Conservation (phyloP, 2,888 invertebrate species). For the Frankliniella intonsa region DNA sequence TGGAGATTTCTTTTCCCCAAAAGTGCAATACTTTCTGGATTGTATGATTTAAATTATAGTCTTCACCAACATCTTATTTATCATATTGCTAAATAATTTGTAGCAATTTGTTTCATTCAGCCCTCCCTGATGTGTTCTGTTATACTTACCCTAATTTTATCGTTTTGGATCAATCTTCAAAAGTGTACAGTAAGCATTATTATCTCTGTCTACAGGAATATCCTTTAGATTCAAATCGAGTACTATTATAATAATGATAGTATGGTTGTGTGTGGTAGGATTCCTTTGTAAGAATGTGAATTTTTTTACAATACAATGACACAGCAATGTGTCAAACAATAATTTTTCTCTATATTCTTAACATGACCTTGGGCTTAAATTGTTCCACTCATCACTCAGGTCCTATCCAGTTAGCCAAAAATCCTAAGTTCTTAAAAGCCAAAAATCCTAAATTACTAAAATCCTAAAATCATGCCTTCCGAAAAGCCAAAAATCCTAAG, state of each 20-base stretch:
- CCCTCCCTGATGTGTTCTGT: slow-evolving; percentile 13
- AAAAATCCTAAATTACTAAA: too few species aligned
- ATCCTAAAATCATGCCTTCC: too few species aligned
- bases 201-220: slow-evolving; percentile 1
- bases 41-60: background rate
- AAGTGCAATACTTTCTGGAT: background rate
- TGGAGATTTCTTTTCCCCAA: background rate
- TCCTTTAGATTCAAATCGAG: background rate
- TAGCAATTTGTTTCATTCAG: slow-evolving; percentile 1
- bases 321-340: background rate
- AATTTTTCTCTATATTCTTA: background rate
- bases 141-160: background rate
- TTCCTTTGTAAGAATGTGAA: slow-evolving; percentile 18
- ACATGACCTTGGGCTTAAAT: too few species aligned
- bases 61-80: background rate
- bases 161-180: background rate
- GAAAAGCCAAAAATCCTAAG: too few species aligned
- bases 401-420: too few species aligned
- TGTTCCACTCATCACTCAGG: too few species aligned
- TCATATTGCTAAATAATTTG: background rate
- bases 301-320: slow-evolving; percentile 16
- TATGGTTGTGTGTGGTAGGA: background rate
- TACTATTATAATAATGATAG: background rate
- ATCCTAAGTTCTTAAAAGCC: too few species aligned
- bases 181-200: background rate